phyloP scores from a whole-genome alignment of 2,888 invertebrate species.

The Automeris io region DNA sequence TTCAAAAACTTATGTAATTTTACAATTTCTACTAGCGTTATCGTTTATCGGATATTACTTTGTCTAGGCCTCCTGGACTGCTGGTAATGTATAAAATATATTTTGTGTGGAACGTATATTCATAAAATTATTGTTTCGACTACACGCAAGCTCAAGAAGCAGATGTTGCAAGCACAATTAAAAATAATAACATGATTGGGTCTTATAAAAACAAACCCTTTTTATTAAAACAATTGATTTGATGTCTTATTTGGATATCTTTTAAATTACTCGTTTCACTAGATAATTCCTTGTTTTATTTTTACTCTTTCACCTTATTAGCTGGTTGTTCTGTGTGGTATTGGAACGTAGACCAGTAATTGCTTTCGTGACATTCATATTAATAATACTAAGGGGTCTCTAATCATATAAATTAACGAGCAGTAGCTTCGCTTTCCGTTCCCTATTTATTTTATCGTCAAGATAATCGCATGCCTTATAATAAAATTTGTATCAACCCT shows the following conservation, averaged over 20 bases:
- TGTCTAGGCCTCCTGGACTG: no score
- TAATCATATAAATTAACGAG: constrained; percentile 54
- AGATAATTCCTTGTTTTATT: constrained; percentile 27
- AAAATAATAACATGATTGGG: constrained; percentile 63
- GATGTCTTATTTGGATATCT: constrained; percentile 54
- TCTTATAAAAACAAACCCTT: constrained; percentile 49
- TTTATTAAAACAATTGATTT: constrained; percentile 55
- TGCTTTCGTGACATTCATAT: constrained; percentile 50
- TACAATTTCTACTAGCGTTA: no score
- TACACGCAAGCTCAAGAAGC: constrained; percentile 25
- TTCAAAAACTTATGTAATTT: no score
- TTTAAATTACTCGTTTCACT: constrained; percentile 55
- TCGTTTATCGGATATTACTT: no score
- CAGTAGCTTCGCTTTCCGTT: constrained; percentile 12
- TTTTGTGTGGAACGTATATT: no score
- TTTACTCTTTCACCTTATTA: constrained; percentile 26
- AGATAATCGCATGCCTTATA: constrained; percentile 49
- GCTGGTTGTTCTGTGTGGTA: constrained; percentile 48
- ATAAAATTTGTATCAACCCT: constrained; percentile 59
- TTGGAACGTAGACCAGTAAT: constrained; percentile 35
- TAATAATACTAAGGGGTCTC: constrained; percentile 41
- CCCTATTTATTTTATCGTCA: constrained; percentile 45
- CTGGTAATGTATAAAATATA: no score
- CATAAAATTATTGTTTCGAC: no score
- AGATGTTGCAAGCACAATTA: constrained; percentile 58